Base-by-base conservation (phyloP, 2,888 invertebrate species). In the Hartigia nigra region DNA sequence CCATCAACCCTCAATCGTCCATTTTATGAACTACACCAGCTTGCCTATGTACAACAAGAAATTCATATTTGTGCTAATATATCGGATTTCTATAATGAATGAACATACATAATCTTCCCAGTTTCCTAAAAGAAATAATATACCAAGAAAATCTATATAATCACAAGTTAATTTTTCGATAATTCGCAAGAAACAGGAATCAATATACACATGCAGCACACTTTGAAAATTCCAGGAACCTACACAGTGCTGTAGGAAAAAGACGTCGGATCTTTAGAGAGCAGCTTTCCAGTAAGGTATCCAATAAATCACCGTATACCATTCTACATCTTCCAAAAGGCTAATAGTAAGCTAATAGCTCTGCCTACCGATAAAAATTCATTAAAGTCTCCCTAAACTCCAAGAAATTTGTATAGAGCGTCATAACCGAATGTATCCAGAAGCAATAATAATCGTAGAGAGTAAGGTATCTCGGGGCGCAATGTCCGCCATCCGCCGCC, bases 401-500 rank as follows among this genome's bases (percentile, higher is more conserved):
- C 9, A 55, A 55, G 23, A 55, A 5, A 55, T 55, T 55, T 55
- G 55, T 23, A 55, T 55, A 55, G 23, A 55, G 23, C 55, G 23
- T 55, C 55, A 23, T 55, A 55, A 55, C 9, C 9, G 55, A 55
- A 55, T 55, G 9, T 23, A 55, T 55, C 55, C 55, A 55, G 55
- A 55, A 55, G 55, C 55, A 55, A 55, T 55, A 55, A 55, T 9
- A 55, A 23, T 55, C 23, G 23, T 55, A 55, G 55, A 55, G 9
- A 55, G 55, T 55, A 55, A 9, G 55, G 55, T 55, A 55, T 55
- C 55, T 55, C 55, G 55, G 55, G 55, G 55, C 55, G 55, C 55
- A 55, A 55, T 55, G 55, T 55, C 55, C 55, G 55, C 55, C 55
- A 55, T 55, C 55, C 55, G 55, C 31, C 39, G 32, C 31, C 81